Evolutionary conservation across 2,797 vertebrate genomes (phyloP), one percentile per base, ranked within the genome.

Genomic region (Enteromius thamalakanensis): DNA sequence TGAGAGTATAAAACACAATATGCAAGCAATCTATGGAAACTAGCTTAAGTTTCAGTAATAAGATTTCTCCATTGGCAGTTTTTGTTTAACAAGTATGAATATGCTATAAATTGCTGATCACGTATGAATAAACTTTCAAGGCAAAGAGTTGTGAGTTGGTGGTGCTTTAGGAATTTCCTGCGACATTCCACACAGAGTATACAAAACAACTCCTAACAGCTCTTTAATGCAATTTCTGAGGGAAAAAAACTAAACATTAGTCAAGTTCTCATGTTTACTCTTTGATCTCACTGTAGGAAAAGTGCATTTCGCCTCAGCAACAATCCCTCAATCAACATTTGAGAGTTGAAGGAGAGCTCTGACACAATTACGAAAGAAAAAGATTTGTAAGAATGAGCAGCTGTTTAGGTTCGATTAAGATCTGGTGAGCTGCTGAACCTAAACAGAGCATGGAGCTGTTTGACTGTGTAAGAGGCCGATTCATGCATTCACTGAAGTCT

Each of bases 391-490:
- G 62, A 79, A 8, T 42, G 55, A 17, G 17, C 14, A 34, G 49
- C 62, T 10, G 53, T 40, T 45, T 3, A 32, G 64, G 74, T 70
- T 78, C 3, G 47, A 71, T 70, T 78, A 71, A 47, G 37, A 8
- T 76, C 23, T 49, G 34, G 37, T 76, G 40, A 69, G 26, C 29
- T 81, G 47, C 15, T 4, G 21, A 47, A 81, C 76, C 69, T 47
- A 32, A 60, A 77, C 71, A 10, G 26, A 72, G 60, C 32, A 40
- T 19, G 0, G 62, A 82, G 69, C 67, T 81, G 37, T 79, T 86
- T 84, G 83, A 76, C 53, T 26, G 26, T 26, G 75, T 72, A 83
- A 87, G 84, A 58, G 49, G n/a, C 71, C 65, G 45, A 69, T 60
- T 81, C 64, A 34, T 75, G 42, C 76, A 21, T 62, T 75, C 71